phyloP scores from a whole-genome alignment of 2,113 vertebrate genomes.

The Dasyprocta punctata region DNA sequence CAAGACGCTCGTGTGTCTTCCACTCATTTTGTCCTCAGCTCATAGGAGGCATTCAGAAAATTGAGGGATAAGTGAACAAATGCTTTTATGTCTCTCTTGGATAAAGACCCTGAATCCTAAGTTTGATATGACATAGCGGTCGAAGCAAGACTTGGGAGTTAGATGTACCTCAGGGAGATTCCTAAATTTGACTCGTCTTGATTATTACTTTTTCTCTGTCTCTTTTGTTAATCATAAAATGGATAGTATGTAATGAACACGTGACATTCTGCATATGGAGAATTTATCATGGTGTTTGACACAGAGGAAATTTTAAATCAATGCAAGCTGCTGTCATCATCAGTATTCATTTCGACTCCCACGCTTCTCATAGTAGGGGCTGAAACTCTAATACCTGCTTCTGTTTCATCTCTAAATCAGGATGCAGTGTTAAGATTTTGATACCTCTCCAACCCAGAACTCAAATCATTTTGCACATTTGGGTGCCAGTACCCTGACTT shows the following conservation, averaged over 20 bases:
- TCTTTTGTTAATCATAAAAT: not conserved
- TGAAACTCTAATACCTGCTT: not conserved
- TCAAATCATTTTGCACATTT: not conserved
- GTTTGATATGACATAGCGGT: not conserved
- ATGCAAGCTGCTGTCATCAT: not conserved
- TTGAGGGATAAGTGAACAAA: not conserved
- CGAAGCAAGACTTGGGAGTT: not conserved
- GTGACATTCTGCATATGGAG: not conserved
- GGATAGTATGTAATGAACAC: not conserved
- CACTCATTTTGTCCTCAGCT: not conserved
- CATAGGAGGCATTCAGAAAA: not conserved
- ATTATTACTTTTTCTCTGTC: not conserved
- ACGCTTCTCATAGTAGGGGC: not conserved
- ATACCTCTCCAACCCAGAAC: not conserved
- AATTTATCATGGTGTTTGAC: not conserved
- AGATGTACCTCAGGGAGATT: not conserved
- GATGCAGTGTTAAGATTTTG: not conserved
- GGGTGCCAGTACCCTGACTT: not conserved
- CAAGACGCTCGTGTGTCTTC: not conserved
- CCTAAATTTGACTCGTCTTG: not conserved
- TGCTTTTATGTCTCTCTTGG: not conserved
- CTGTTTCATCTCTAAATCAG: constrained; percentile 30
- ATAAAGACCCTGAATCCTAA: not conserved
- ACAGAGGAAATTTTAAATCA: not conserved
- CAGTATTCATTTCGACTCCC: not conserved